Conservation (phyloP, 1,140 invertebrate species). For the Drosophila varians region DNA sequence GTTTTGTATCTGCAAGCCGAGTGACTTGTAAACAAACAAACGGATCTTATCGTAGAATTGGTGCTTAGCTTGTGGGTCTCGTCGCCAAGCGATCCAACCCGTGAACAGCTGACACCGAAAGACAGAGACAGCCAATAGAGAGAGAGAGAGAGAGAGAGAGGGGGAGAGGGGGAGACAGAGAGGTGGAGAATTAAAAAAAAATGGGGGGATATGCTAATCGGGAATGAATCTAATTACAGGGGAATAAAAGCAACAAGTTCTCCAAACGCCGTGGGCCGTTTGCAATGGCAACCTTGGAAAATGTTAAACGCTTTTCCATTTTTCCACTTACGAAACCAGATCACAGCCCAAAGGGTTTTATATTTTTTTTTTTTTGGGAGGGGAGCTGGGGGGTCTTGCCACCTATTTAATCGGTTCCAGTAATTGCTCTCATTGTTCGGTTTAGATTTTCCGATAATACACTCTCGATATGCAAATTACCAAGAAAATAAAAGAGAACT, state of each 20-base stretch:
- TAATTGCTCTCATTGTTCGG: conserved; percentile 37
- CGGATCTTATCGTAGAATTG: conserved; percentile 42
- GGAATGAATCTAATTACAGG: conserved; percentile 44
- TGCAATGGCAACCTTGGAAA: conserved; percentile 23
- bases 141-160: not conserved
- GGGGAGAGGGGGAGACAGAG: too few relatives aligned
- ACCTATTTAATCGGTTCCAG: conserved; percentile 15
- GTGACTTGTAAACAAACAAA: conserved; percentile 43
- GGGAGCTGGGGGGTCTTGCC: not conserved
- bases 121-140: not conserved
- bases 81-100: not conserved
- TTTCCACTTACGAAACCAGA: conserved; percentile 26
- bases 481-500: not conserved
- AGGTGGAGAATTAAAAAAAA: too few relatives aligned
- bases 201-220: conserved; percentile 31
- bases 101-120: conserved; percentile 15
- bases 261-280: conserved; percentile 36
- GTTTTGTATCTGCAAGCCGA: conserved; percentile 19
- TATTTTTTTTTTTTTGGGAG: not conserved
- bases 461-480: conserved; percentile 8
- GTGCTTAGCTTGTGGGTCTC: conserved; percentile 5
- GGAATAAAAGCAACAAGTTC: conserved; percentile 21
- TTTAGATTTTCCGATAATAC: conserved; percentile 32
- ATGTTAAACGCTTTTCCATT: conserved; percentile 27
- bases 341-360: conserved; percentile 34